A percentile compares a stretch with the other conserved stretches of the same genome.
phyloP scores from a whole-genome alignment of 2,113 vertebrate species.

The Cepphus grylle region DNA sequence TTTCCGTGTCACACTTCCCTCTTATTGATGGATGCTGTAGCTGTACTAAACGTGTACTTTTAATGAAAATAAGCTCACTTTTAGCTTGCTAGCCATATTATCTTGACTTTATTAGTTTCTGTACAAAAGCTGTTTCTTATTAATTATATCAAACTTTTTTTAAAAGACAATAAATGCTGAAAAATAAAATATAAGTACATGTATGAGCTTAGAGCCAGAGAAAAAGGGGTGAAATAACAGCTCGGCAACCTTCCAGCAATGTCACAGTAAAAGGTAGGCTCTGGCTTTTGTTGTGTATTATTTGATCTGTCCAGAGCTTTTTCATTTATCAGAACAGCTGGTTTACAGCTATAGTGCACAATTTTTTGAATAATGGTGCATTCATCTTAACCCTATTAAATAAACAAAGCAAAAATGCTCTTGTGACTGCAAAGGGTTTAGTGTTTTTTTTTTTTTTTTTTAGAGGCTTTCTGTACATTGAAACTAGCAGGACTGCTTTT shows the following conservation, averaged over 20 bases:
- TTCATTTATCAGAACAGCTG: not conserved
- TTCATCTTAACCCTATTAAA: not conserved
- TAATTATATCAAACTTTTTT: not conserved
- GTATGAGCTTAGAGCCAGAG: not conserved
- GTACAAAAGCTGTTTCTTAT: not conserved
- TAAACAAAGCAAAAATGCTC: not conserved
- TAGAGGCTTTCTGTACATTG: not conserved
- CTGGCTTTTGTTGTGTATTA: not conserved
- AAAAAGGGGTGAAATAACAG: not conserved
- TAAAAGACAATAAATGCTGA: not conserved
- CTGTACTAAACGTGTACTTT: not conserved
- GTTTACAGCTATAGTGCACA: not conserved
- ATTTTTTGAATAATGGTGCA: not conserved
- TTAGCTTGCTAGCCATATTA: not conserved
- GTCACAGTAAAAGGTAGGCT: not conserved
- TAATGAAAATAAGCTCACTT: not conserved
- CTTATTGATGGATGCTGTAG: not conserved
- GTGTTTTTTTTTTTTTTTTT: not conserved
- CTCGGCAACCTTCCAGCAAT: not conserved
- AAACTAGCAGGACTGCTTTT: not conserved
- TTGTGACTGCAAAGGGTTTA: not conserved
- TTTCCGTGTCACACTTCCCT: not conserved
- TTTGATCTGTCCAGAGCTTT: not conserved
- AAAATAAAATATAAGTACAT: not conserved
- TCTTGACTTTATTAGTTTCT: not conserved